Conservation (phyloP, 2,888 invertebrate species). For the Drosophila suboccidentalis region DNA sequence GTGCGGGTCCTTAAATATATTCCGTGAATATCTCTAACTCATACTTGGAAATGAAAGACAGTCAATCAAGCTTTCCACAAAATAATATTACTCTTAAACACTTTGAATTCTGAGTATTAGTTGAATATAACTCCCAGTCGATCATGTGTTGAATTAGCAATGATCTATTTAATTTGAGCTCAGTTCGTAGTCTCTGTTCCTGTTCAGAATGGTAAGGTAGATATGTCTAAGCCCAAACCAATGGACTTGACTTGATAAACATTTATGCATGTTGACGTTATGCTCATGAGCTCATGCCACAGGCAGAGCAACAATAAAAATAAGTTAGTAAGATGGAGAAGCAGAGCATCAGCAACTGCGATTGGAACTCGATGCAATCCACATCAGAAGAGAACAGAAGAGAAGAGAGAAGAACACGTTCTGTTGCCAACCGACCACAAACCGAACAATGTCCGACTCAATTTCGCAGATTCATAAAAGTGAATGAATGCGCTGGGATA, state of each 20-base stretch:
- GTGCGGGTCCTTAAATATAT: too few relatives aligned
- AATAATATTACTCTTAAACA: not conserved
- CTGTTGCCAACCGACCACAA: conserved; percentile 58
- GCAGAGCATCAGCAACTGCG: conserved; percentile 47
- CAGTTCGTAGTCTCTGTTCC: not conserved
- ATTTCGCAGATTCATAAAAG: conserved; percentile 77
- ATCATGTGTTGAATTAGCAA: not conserved
- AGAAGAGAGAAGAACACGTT: conserved; percentile 49
- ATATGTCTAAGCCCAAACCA: not conserved
- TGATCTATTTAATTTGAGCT: not conserved
- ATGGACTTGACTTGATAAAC: conserved; percentile 19
- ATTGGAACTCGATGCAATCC: conserved; percentile 19
- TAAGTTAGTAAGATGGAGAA: conserved; percentile 3
- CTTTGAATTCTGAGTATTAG: too few relatives aligned
- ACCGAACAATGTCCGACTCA: conserved; percentile 79
- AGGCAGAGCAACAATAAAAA: conserved; percentile 18
- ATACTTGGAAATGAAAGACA: too few relatives aligned
- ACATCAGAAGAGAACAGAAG: not conserved
- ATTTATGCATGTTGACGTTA: conserved; percentile 40
- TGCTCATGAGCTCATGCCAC: conserved; percentile 44
- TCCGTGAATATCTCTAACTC: too few relatives aligned
- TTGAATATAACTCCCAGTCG: not conserved
- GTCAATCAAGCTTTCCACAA: not conserved
- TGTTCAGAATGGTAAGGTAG: too few relatives aligned
- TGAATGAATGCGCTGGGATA: conserved; percentile 68